Conservation (phyloP, 1,140 invertebrate species). For the Drosophila oshimai region DNA sequence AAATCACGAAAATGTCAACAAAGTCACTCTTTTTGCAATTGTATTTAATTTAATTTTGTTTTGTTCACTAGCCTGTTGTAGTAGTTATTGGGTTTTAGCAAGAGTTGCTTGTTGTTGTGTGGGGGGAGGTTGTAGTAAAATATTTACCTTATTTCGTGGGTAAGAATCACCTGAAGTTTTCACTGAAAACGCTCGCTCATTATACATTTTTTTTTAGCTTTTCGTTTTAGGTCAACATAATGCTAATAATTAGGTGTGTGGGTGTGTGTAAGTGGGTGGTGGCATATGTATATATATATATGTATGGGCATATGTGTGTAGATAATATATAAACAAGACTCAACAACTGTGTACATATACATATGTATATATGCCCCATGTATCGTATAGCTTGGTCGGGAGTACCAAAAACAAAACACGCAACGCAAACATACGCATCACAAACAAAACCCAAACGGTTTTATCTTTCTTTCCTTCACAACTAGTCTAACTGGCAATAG, state of each 20-base stretch:
- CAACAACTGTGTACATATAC: constrained; percentile 64
- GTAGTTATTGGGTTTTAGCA: constrained; percentile 1
- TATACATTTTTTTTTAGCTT: constrained; percentile 34
- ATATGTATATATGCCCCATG: constrained; percentile 37
- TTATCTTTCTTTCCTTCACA: constrained; percentile 9
- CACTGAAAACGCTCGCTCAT: constrained; percentile 75
- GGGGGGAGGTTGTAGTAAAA: constrained; percentile 49
- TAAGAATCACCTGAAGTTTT: constrained; percentile 68
- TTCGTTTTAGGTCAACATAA: constrained; percentile 59
- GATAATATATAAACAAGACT: constrained; percentile 69
- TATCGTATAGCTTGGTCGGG: constrained; percentile 27
- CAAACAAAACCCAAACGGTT: constrained; percentile 36
- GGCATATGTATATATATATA: constrained; percentile 25
- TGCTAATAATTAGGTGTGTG: constrained; percentile 52
- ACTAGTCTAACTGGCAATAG: constrained; percentile 28
- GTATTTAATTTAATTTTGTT: too few species aligned
- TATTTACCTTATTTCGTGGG: constrained; percentile 76
- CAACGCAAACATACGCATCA: constrained; percentile 45
- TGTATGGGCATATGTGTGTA: constrained; percentile 39
- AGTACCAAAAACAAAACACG: constrained; percentile 52
- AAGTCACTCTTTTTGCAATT: constrained; percentile 44
- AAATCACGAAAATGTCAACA: constrained; percentile 35
- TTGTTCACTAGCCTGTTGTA: constrained; percentile 69
- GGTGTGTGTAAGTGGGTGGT: constrained; percentile 39
- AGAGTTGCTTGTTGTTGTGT: constrained; percentile 8